Percentiles rank a stretch among this genome's conserved stretches.
phyloP scores from a whole-genome alignment of 2,797 vertebrate genomes.

The Chaetophractus vellerosus region DNA sequence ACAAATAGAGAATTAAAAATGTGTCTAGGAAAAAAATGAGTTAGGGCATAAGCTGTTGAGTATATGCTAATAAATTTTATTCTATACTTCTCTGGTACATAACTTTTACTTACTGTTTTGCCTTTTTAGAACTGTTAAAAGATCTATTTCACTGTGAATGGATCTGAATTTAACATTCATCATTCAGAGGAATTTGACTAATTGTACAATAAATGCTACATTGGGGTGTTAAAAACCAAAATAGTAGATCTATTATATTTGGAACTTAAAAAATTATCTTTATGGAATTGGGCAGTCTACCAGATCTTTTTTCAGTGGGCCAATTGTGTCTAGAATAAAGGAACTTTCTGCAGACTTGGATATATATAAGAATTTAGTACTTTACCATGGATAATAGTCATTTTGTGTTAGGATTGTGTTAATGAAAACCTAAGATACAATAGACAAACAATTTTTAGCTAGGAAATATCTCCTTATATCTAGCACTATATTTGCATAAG shows the following conservation, averaged over 20 bases:
- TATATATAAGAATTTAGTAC: background rate
- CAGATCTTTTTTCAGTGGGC: background rate
- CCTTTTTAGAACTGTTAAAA: background rate
- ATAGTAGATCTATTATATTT: background rate
- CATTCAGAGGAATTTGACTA: background rate
- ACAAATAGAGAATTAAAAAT: constrained; percentile 53
- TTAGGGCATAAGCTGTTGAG: background rate
- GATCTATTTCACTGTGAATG: background rate
- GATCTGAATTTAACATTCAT: constrained; percentile 22
- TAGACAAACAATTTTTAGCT: background rate
- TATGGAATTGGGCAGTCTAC: background rate
- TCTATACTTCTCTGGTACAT: background rate
- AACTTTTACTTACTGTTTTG: constrained; percentile 40
- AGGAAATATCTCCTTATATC: constrained; percentile 9
- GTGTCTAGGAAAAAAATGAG: constrained; percentile 18
- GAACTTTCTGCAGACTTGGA: background rate
- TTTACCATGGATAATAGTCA: background rate
- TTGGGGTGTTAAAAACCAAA: background rate
- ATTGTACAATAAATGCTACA: background rate
- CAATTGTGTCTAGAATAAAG: constrained; percentile 31
- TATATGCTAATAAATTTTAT: background rate
- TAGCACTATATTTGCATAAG: background rate
- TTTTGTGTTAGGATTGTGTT: constrained; percentile 30
- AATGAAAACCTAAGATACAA: constrained; percentile 1
- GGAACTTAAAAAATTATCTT: constrained; percentile 39